A percentile compares a stretch with the other conserved stretches of the same genome.
Evolutionary conservation across 2,888 invertebrate genomes (phyloP).

Genomic region (Ichneumoninae sp.): DNA sequence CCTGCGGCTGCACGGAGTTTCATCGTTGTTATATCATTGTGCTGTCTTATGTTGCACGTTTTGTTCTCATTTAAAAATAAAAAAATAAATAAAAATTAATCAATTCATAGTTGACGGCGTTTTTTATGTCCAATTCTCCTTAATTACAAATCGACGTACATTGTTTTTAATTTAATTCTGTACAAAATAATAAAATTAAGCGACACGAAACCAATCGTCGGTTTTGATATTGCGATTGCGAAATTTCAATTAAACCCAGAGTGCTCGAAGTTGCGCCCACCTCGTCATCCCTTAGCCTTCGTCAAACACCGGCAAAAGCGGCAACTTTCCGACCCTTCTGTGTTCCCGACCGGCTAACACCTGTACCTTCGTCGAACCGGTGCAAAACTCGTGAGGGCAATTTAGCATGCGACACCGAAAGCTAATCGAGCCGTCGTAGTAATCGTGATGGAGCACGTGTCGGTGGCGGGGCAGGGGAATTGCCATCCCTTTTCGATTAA

Average conservation of each 20-base stretch:
- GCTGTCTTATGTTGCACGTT: too few species aligned
- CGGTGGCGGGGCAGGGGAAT: not conserved
- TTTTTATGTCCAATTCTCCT: not conserved
- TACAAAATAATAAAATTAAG: not conserved
- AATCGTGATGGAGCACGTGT: constrained; percentile 13
- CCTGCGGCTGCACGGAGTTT: not conserved
- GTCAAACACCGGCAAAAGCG: constrained; percentile 29
- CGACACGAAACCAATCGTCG: not conserved
- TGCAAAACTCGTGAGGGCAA: constrained; percentile 60
- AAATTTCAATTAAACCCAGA: not conserved
- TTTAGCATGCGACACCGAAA: constrained; percentile 63
- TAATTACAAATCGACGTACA: not conserved
- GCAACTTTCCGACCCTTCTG: not conserved
- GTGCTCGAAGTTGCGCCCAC: not conserved
- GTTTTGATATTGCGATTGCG: not conserved
- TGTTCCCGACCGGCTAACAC: constrained; percentile 8
- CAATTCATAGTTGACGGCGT: not conserved
- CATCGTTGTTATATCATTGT: not conserved
- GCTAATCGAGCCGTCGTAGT: constrained; percentile 65
- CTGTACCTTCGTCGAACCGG: constrained; percentile 43
- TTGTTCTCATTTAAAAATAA: not conserved
- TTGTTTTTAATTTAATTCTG: too few species aligned
- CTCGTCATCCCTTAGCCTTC: constrained; percentile 8
- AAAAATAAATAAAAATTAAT: not conserved
- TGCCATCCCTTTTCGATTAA: constrained; percentile 76